phyloP scores from a whole-genome alignment of 2,113 vertebrate species.

The Reinhardtius hippoglossoides region DNA sequence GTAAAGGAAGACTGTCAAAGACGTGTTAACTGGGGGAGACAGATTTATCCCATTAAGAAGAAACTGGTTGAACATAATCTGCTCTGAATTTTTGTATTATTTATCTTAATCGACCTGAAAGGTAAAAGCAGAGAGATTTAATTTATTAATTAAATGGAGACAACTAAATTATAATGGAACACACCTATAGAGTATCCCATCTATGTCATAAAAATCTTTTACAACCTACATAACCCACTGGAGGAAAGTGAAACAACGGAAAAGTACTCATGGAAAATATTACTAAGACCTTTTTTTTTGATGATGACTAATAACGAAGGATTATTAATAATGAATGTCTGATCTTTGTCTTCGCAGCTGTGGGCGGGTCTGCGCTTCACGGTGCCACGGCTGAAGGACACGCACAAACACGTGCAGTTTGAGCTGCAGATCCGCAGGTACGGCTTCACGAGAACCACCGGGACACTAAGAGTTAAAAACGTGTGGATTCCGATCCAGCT shows the following conservation, averaged over 20 bases:
- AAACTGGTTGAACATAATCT: neutral
- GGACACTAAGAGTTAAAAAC: neutral
- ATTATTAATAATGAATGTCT: slow-evolving; percentile 1
- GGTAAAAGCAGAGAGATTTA: neutral
- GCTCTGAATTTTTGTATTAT: neutral
- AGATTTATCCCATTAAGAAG: neutral
- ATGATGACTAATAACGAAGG: neutral
- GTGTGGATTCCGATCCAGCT: neutral
- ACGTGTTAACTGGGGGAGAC: slow-evolving; percentile 13
- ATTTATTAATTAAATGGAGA: neutral
- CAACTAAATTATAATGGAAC: too few species aligned
- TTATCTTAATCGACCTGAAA: neutral
- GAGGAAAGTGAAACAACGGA: too few species aligned
- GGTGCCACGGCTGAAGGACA: slow-evolving; percentile 86
- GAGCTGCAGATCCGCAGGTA: slow-evolving; percentile 93
- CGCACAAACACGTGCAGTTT: slow-evolving; percentile 88
- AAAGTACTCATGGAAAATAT: too few species aligned
- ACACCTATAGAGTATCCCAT: too few species aligned
- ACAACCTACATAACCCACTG: too few species aligned
- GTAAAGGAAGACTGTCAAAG: slow-evolving; percentile 16
- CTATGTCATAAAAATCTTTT: too few species aligned
- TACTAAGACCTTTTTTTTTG: neutral
- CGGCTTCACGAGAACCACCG: neutral
- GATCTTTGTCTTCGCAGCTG: slow-evolving; percentile 77
- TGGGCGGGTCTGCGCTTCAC: slow-evolving; percentile 91